Conservation (phyloP, 2,888 invertebrate genomes). For the Rotaria magnacalcarata region DNA sequence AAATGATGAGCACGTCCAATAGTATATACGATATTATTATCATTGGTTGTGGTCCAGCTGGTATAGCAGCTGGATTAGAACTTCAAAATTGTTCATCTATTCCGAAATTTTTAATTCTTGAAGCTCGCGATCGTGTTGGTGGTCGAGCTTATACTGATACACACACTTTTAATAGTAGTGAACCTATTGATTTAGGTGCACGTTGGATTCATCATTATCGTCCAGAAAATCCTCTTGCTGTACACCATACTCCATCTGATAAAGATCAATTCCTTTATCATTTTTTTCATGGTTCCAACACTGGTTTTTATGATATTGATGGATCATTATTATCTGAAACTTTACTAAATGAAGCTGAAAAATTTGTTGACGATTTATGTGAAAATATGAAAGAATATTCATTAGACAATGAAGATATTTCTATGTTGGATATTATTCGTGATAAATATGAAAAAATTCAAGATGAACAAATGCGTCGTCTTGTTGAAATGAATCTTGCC, state of each 20-base stretch:
- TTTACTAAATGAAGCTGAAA: background rate
- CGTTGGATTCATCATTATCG: slow-evolving; percentile 27
- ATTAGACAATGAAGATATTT: background rate
- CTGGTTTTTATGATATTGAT: background rate
- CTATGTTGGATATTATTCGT: background rate
- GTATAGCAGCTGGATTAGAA: background rate
- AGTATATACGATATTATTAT: background rate
- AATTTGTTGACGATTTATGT: background rate
- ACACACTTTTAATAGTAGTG: background rate
- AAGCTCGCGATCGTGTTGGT: slow-evolving; percentile 19
- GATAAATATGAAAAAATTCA: background rate
- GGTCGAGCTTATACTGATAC: background rate
- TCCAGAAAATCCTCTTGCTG: background rate
- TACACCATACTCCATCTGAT: background rate
- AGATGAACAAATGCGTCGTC: background rate
- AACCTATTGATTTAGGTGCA: background rate
- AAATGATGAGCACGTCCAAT: background rate
- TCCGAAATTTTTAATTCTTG: background rate
- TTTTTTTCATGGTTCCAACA: background rate
- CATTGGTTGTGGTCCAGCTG: slow-evolving; percentile 18
- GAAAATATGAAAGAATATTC: background rate
- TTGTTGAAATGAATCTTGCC: background rate
- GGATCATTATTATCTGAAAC: background rate
- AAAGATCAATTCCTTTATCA: too few species aligned
- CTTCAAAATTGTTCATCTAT: background rate